Evolutionary conservation across 2,797 vertebrate genomes (phyloP).

Genomic region (Masticophis lateralis): DNA sequence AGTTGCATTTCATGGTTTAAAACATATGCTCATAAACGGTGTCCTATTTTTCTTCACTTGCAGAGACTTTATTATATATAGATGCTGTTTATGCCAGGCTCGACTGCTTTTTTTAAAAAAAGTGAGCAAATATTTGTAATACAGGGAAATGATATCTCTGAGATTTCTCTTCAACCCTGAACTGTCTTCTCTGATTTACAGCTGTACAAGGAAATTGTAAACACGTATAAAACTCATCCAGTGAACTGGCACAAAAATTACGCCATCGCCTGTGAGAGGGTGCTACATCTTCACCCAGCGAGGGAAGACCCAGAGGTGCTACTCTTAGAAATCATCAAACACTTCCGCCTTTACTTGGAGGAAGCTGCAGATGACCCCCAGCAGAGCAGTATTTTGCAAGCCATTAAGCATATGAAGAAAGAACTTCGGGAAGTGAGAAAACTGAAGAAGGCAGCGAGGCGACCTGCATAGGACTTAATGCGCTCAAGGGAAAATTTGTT

Average conservation of each 20-base stretch:
- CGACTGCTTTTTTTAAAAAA: not conserved
- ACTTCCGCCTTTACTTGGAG: slow-evolving; percentile 84
- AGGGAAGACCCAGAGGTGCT: slow-evolving; percentile 75
- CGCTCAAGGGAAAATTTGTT: accelerated
- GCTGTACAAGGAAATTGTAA: slow-evolving; percentile 90
- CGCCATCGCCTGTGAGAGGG: slow-evolving; percentile 89
- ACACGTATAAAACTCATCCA: slow-evolving; percentile 80
- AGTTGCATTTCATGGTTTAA: not conserved
- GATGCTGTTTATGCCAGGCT: not conserved
- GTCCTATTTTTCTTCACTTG: not conserved
- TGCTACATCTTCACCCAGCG: slow-evolving; percentile 75
- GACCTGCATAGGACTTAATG: slow-evolving; percentile 20
- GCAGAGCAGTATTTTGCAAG: slow-evolving; percentile 77
- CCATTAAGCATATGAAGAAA: slow-evolving; percentile 80
- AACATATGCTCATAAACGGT: not conserved
- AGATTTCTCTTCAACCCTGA: slow-evolving; percentile 1
- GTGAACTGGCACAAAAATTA: slow-evolving; percentile 98
- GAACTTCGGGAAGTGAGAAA: slow-evolving; percentile 79
- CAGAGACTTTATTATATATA: not conserved
- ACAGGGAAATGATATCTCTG: not conserved
- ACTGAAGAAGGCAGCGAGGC: slow-evolving; percentile 35
- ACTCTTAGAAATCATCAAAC: slow-evolving; percentile 80
- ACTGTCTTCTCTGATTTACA: slow-evolving; percentile 62
- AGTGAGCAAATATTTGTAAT: not conserved
- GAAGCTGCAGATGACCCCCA: slow-evolving; percentile 85